A percentile compares a stretch with the other conserved stretches of the same genome.
Evolutionary conservation across 2,113 vertebrate genomes (phyloP).

Genomic region (Polyodon spathula): DNA sequence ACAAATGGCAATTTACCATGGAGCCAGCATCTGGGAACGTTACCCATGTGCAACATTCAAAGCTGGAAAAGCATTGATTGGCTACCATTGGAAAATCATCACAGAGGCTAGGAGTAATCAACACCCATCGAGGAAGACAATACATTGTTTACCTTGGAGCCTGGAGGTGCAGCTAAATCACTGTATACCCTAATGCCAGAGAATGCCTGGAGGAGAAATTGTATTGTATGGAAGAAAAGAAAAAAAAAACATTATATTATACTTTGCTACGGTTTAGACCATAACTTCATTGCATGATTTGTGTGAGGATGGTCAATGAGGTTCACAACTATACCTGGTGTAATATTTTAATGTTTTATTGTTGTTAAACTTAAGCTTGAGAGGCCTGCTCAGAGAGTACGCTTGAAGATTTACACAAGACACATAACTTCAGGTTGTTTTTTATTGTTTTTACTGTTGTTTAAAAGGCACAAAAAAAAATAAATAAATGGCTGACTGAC

Average conservation of each 20-base stretch:
- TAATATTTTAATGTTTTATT: too few species aligned
- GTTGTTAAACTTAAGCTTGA: too few species aligned
- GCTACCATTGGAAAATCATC: neutral
- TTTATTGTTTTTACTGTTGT: too few species aligned
- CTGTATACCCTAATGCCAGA: slow-evolving; percentile 1
- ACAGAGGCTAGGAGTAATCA: neutral
- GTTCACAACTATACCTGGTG: too few species aligned
- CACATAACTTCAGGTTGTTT: too few species aligned
- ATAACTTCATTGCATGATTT: too few species aligned
- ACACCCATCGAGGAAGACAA: neutral
- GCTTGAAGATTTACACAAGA: too few species aligned
- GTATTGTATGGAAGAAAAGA: neutral
- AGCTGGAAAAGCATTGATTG: slow-evolving; percentile 5
- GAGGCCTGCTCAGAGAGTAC: too few species aligned
- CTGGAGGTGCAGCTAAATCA: neutral
- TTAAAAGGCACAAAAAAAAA: too few species aligned
- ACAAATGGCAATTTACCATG: slow-evolving; percentile 6
- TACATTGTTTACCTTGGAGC: slow-evolving; percentile 5
- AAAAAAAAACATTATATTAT: neutral
- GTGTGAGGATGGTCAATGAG: too few species aligned
- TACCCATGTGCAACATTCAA: neutral
- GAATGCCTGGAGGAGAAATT: neutral
- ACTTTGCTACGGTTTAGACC: too few species aligned
- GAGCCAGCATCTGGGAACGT: slow-evolving; percentile 10
- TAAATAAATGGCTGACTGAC: too few species aligned